Conservation (phyloP, 2,888 invertebrate genomes). For the Ametastegia equiseti region DNA sequence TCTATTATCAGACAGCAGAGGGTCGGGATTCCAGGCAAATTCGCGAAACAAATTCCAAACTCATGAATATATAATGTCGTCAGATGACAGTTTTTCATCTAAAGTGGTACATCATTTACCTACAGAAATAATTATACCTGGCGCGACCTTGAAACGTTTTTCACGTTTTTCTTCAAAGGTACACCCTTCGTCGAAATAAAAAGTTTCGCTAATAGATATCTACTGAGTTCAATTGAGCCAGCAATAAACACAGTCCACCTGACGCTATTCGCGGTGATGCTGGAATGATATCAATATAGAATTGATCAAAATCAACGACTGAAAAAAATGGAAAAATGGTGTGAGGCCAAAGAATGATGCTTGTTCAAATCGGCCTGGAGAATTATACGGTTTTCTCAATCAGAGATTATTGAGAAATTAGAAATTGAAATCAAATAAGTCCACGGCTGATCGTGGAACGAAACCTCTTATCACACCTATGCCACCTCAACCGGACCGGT, state of each 20-base stretch:
- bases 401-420: neutral
- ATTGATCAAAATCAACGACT: neutral
- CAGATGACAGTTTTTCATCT: neutral
- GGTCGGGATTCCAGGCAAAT: neutral
- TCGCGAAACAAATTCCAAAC: neutral
- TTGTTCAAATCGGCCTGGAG: neutral
- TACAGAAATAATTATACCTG: neutral
- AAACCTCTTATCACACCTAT: neutral
- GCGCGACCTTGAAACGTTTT: neutral
- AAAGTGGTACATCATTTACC: neutral
- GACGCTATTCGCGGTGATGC: neutral
- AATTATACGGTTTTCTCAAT: neutral
- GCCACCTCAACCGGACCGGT: conserved; percentile 1
- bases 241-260: neutral
- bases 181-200: neutral
- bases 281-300: neutral
- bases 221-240: neutral
- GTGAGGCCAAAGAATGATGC: neutral
- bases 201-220: neutral
- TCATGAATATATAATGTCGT: neutral
- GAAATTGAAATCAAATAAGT: neutral
- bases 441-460: neutral
- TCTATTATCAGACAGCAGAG: neutral
- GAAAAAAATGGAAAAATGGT: neutral
- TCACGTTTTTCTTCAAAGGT: neutral